phyloP scores from a whole-genome alignment of 2,888 invertebrate species.

The Macrophya annulata region DNA sequence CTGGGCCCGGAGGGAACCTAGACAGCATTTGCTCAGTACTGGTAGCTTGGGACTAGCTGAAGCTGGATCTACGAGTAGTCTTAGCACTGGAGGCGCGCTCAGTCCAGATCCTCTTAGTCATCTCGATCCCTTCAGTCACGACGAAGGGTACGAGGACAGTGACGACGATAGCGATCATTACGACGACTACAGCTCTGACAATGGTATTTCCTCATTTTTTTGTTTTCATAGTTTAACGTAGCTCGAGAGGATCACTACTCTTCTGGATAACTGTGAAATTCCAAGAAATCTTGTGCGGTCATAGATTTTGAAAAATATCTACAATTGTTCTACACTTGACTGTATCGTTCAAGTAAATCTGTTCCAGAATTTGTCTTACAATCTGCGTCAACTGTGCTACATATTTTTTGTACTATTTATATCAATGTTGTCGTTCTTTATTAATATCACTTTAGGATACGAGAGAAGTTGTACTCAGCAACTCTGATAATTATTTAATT shows the following conservation, averaged over 20 bases:
- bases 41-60: conserved; percentile 88
- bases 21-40: conserved; percentile 92
- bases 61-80: conserved; percentile 91
- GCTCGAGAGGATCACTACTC: not conserved
- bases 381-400: not conserved
- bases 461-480: not conserved
- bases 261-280: not conserved
- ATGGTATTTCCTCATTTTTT: conserved; percentile 79
- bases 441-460: not conserved
- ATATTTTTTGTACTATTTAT: not conserved
- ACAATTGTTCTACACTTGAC: not conserved
- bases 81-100: conserved; percentile 91
- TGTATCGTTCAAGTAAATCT: too few relatives aligned
- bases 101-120: conserved; percentile 88
- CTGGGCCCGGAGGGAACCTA: conserved; percentile 93
- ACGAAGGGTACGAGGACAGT: conserved; percentile 91
- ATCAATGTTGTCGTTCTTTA: not conserved
- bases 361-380: not conserved
- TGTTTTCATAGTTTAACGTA: conserved; percentile 57
- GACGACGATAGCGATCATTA: conserved; percentile 94
- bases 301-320: not conserved
- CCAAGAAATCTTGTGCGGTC: not conserved
- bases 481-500: not conserved
- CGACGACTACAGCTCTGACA: conserved; percentile 92
- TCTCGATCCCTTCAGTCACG: conserved; percentile 86